These are phyloP conservation scores for Parthenolecanium corni DNA, from an alignment of 2,888 invertebrate species.

Conservation along the genomic window DNA sequence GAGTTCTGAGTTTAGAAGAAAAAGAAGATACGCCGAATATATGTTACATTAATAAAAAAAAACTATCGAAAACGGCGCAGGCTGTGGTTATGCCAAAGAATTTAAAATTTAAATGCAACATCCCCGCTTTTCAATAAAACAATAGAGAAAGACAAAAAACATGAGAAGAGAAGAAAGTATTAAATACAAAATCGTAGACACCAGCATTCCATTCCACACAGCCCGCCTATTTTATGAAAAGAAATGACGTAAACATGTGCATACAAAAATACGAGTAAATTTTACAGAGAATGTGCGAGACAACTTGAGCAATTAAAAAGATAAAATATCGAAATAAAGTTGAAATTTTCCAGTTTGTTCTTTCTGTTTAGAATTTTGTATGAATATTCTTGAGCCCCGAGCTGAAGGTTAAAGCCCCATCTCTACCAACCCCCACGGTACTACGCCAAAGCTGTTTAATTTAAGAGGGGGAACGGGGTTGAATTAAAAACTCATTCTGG, in stretches of 20 bases:
- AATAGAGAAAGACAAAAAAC: neutral
- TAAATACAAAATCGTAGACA: slow-evolving; percentile 23
- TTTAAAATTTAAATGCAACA: slow-evolving; percentile 22
- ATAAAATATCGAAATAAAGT: too few relatives aligned
- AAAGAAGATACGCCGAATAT: slow-evolving; percentile 2
- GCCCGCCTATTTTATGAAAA: slow-evolving; percentile 21
- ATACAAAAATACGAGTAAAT: neutral
- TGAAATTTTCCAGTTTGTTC: too few relatives aligned
- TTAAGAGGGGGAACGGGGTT: too few relatives aligned
- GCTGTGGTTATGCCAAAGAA: slow-evolving; percentile 24
- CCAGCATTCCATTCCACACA: neutral
- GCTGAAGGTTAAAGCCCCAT: too few relatives aligned
- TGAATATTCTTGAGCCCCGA: too few relatives aligned
- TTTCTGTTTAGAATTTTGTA: too few relatives aligned
- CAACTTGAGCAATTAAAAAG: too few relatives aligned
- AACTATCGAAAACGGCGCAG: slow-evolving; percentile 22
- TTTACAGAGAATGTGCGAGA: slow-evolving; percentile 7
- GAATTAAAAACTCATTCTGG: too few relatives aligned
- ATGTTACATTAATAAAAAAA: slow-evolving; percentile 28
- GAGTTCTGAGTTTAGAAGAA: neutral
- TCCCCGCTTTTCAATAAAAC: neutral
- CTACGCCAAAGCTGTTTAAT: too few relatives aligned
- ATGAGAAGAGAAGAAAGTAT: slow-evolving; percentile 7
- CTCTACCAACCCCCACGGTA: too few relatives aligned
- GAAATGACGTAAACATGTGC: too few relatives aligned